Evolutionary conservation across 2,888 invertebrate species (phyloP).

Genomic region (Tetragonula carbonaria): DNA sequence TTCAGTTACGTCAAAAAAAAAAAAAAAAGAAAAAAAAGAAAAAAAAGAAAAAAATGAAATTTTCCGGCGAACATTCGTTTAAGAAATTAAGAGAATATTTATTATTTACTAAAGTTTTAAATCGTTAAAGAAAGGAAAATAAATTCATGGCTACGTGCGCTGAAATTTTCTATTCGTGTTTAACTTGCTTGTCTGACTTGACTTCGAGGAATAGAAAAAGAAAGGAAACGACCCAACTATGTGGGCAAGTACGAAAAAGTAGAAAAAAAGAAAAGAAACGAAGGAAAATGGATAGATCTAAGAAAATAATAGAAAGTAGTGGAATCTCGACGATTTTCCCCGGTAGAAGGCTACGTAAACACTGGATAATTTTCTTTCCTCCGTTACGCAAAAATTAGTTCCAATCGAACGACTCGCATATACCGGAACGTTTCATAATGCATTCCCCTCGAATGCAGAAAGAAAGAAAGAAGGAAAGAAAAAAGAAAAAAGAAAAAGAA

Average conservation of each 20-base stretch:
- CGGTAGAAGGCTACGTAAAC: constrained; percentile 28
- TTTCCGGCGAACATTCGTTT: neutral
- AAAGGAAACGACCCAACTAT: neutral
- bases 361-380: constrained; percentile 45
- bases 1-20: neutral
- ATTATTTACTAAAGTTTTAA: neutral
- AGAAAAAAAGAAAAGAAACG: neutral
- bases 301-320: constrained; percentile 20
- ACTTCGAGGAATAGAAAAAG: neutral
- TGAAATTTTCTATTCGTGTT: neutral
- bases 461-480: neutral
- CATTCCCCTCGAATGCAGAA: constrained; percentile 16
- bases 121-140: neutral
- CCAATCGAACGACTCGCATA: constrained; percentile 36
- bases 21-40: neutral
- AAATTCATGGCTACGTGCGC: neutral
- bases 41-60: neutral
- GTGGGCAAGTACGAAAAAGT: neutral
- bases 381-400: constrained; percentile 55
- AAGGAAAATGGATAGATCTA: neutral
- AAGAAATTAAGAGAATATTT: neutral
- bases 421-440: constrained; percentile 56
- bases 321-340: constrained; percentile 28
- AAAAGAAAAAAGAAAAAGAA: neutral
- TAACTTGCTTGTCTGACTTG: neutral